Evolutionary conservation across 2,113 vertebrate genomes (phyloP), one percentile per base, ranked within the genome.

Genomic region (Lepidothrix coronata): DNA sequence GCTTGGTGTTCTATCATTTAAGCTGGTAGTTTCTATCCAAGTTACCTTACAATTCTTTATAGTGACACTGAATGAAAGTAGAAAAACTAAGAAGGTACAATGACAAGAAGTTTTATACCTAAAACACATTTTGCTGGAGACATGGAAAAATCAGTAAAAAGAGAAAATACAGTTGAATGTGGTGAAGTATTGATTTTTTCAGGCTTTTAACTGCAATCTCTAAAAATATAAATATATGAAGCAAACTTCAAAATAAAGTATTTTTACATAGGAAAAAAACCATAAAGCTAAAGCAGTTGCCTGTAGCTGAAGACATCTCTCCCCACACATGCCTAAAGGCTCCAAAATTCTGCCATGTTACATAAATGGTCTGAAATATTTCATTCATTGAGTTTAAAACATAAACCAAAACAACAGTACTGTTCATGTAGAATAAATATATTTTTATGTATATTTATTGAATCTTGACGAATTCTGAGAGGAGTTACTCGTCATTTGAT

Each of bases 181-280:
- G 71, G 13, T 15, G 4, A 55, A 57, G 14, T 12, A 41, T 0
- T 33, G 5, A 16, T 41, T 52, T 57, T 66, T 39, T 2, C 9
- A 0, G 4, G 2, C 3, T 14, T 46, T 35, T 12, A 78, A 76
- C 8, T 2, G 1, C 2, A 55, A 39, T 39, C 19, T 35, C 52
- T 39, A 71, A 37, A 81, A 62, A 30, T 14, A 79, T 6, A 61
- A 70, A 22, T 20, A 44, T 2, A 21, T 7, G 10, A 58, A 68
- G 13, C 12, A 91, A 52, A 78, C 1, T 2, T 27, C 8, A 37
- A 66, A 58, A 74, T 4, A 22, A 82, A 82, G 2, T 7, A 63
- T 37, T 67, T 91, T 85, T 61, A 55, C 2, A 3, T 21, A 37
- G 43, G 28, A 35, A 28, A 59, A 75, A 75, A n/a, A 66, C 14